Conservation (phyloP, 2,797 vertebrate genomes). For the Buceros bicornis region DNA sequence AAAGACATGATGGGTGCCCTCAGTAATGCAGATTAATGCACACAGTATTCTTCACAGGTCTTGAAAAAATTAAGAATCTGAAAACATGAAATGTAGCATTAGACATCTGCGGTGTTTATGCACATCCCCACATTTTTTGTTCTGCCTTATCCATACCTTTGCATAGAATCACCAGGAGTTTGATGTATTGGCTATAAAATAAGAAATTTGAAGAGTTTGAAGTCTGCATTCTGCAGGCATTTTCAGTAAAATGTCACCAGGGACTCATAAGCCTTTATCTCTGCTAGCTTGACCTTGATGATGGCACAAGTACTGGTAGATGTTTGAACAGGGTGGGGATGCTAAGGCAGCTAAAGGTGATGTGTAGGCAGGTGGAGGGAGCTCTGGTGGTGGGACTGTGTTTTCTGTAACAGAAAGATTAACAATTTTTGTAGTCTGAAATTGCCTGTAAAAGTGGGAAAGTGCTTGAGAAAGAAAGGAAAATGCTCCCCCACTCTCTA, state of each 20-base stretch:
- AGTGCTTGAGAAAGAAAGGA: neutral
- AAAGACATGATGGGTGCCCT: neutral
- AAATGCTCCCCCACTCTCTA: neutral
- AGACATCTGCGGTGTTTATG: neutral
- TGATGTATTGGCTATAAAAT: neutral
- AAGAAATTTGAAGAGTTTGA: neutral
- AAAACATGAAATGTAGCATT: neutral
- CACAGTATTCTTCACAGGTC: neutral
- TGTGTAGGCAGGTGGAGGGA: accelerated
- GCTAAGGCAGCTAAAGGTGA: neutral
- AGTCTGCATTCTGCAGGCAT: neutral
- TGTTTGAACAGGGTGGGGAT: accelerated
- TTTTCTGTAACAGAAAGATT: neutral
- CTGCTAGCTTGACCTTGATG: neutral
- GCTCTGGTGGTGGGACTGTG: neutral
- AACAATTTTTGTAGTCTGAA: neutral
- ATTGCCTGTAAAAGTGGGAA: neutral
- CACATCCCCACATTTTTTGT: neutral
- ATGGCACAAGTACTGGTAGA: neutral
- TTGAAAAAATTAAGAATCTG: neutral
- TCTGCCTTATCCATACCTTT: neutral
- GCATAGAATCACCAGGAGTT: neutral
- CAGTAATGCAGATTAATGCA: neutral
- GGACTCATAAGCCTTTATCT: neutral
- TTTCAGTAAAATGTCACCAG: neutral